Base-by-base conservation (phyloP, 2,113 vertebrate genomes). In the Gallinago paraguaiae region DNA sequence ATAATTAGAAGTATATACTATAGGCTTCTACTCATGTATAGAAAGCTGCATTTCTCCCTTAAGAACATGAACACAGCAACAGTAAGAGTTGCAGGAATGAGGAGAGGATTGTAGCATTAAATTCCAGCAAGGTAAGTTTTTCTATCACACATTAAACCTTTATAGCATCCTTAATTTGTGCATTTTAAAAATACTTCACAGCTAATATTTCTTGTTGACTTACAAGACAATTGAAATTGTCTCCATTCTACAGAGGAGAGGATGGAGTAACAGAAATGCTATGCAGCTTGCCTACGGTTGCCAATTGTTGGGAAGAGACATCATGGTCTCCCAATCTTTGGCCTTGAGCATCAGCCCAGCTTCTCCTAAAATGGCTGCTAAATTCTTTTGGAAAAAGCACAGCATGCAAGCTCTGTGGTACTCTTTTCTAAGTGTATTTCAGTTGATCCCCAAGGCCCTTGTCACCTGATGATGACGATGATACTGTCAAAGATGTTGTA, bases 401-500 rank as follows among this genome's bases (percentile, higher is more conserved):
- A 23, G 67, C 0, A 1, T 69, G 16, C 53, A 91, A 65, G 45
- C 33, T 53, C 54, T 88, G 37, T 48, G 17, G 24, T 22, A 60
- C 6, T 53, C 13, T 71, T 84, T 51, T 37, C 24, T 72, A 35
- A 19, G 3, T 18, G 13, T 19, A 50, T 71, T 94, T 87, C 50
- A 72, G 50, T n/a, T 65, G 50, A 76, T 27, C 43, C 87, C 51
- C 81, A 80, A 51, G 43, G 13, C 57, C 90, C 77, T 54, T 78
- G 95, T 96, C 91, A 99, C 99, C 99, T 99, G 97, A 99, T 99
- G 96, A 99, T 99, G 87, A 99, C 99, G 16, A 99, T 99, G 97
- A 99, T 95, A 71, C 99, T 99, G 92, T 99, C 99, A 14, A 99
- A 99, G 84, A 99, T 99, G 82, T 99, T 99, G 97, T 99, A 99